phyloP scores from a whole-genome alignment of 2,888 invertebrate species.

The Parascotia fuliginaria region DNA sequence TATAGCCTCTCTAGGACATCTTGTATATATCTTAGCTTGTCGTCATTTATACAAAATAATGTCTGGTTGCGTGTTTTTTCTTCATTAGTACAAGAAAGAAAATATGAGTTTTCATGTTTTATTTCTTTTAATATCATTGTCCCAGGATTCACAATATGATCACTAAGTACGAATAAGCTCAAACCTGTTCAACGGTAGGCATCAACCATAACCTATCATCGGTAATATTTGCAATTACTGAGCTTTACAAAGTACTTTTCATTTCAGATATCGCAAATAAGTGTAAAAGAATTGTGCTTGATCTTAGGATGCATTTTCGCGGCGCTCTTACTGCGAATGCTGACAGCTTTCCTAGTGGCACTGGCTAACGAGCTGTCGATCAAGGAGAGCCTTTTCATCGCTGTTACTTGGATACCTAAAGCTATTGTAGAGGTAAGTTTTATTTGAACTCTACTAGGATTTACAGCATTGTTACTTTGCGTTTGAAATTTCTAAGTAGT shows the following conservation, averaged over 20 bases:
- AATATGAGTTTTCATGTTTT: no score
- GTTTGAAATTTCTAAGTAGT: no score
- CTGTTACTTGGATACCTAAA: conserved; percentile 80
- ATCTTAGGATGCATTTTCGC: conserved; percentile 69
- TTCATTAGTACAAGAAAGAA: no score
- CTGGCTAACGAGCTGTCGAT: conserved; percentile 69
- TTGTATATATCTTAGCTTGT: no score
- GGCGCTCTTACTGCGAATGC: conserved; percentile 67
- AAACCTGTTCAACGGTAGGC: no score
- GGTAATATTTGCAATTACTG: neutral
- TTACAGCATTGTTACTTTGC: neutral
- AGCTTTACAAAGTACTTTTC: conserved; percentile 1
- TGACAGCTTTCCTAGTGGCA: conserved; percentile 74
- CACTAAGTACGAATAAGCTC: no score
- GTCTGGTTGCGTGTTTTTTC: no score
- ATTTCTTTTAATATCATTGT: no score
- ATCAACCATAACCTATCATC: no score
- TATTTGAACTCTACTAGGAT: neutral
- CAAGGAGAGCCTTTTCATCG: conserved; percentile 74
- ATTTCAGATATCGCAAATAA: conserved; percentile 67
- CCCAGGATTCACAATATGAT: no score
- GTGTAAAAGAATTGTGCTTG: conserved; percentile 61
- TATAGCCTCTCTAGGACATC: no score
- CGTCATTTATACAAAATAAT: no score
- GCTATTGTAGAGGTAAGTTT: conserved; percentile 77